These are phyloP conservation scores for Polyodon spathula DNA, from an alignment of 2,113 vertebrate species.

Conservation along the genomic window DNA sequence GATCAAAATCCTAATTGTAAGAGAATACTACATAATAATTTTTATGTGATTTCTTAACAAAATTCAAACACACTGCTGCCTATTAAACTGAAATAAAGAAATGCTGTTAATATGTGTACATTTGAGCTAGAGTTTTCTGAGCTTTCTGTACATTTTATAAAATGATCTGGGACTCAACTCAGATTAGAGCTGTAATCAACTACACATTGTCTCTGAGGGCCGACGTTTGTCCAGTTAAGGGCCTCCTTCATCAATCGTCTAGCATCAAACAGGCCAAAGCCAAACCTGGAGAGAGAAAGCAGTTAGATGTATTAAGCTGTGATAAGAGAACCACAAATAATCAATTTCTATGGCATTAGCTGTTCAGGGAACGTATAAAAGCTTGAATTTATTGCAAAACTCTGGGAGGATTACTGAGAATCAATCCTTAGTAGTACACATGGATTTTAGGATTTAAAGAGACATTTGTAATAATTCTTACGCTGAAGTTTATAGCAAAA, in stretches of 20 bases:
- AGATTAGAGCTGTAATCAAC: slow-evolving; percentile 38
- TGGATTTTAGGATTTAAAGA: slow-evolving; percentile 41
- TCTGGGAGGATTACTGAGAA: slow-evolving; percentile 33
- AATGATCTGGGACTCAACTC: slow-evolving; percentile 38
- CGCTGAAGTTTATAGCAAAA: neutral
- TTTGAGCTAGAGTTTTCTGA: slow-evolving; percentile 2
- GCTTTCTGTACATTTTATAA: slow-evolving; percentile 32
- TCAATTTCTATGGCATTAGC: slow-evolving; percentile 49
- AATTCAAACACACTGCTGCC: neutral
- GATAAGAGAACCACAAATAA: slow-evolving; percentile 54
- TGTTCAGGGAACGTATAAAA: slow-evolving; percentile 45
- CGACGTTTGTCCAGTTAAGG: slow-evolving; percentile 38
- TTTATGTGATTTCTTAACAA: neutral
- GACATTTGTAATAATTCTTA: slow-evolving; percentile 36
- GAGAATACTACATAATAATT: neutral
- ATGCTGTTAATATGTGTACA: neutral
- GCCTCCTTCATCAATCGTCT: slow-evolving; percentile 41
- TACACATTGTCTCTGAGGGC: slow-evolving; percentile 35
- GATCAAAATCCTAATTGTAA: neutral
- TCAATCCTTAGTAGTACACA: slow-evolving; percentile 35
- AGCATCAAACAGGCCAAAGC: slow-evolving; percentile 40
- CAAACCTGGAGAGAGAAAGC: slow-evolving; percentile 47
- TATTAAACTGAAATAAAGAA: neutral
- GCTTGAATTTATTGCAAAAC: slow-evolving; percentile 46
- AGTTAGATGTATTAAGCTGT: slow-evolving; percentile 55